Evolutionary conservation across 2,888 invertebrate species (phyloP).

Genomic region (Microplitis deprimator): DNA sequence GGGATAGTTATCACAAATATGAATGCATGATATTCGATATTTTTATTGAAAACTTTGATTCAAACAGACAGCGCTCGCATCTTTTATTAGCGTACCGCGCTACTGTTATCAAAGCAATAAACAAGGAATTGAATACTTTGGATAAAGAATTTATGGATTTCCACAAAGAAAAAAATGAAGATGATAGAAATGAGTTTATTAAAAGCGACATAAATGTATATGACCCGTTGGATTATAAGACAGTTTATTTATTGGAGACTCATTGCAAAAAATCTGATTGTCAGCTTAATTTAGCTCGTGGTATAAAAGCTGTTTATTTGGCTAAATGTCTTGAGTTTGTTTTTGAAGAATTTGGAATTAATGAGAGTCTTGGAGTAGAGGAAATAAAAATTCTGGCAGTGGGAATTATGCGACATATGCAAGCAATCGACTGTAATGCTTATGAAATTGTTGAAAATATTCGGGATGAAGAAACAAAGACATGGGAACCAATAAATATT

Average conservation of each 20-base stretch:
- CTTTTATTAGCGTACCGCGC: conserved; percentile 64
- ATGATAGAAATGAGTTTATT: conserved; percentile 39
- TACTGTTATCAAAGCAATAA: conserved; percentile 54
- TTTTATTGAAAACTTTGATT: conserved; percentile 56
- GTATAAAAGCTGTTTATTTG: conserved; percentile 69
- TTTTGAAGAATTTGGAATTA: conserved; percentile 49
- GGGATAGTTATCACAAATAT: conserved; percentile 66
- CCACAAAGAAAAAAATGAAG: conserved; percentile 43
- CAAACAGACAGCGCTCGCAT: conserved; percentile 52
- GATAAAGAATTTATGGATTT: conserved; percentile 49
- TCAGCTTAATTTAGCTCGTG: conserved; percentile 66
- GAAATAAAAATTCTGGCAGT: conserved; percentile 62
- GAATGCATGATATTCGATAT: conserved; percentile 68
- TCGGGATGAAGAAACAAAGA: conserved; percentile 55
- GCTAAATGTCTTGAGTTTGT: conserved; percentile 65
- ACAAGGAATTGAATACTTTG: conserved; percentile 39
- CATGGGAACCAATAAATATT: conserved; percentile 64
- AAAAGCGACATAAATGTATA: conserved; percentile 50
- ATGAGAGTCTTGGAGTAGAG: conserved; percentile 45
- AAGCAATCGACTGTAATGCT: conserved; percentile 72
- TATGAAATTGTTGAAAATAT: conserved; percentile 71
- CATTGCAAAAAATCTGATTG: conserved; percentile 61
- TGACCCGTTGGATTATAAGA: conserved; percentile 62
- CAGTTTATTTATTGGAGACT: conserved; percentile 67
- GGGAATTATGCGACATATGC: conserved; percentile 69